Conservation (phyloP, 2,888 invertebrate genomes). For the Tinea pellionella region DNA sequence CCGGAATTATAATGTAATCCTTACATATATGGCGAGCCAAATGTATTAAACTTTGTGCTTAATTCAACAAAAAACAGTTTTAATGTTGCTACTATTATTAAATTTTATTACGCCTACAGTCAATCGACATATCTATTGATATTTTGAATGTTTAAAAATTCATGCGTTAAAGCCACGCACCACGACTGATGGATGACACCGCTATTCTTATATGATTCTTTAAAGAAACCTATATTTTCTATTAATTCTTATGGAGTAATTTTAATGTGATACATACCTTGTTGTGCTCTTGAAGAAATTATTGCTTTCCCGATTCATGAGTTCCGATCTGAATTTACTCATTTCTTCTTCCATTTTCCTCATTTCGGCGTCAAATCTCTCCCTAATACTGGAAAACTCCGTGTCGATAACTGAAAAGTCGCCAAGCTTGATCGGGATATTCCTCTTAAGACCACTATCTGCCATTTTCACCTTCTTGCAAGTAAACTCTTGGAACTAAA, state of each 20-base stretch:
- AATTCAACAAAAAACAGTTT: not conserved
- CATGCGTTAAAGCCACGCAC: not conserved
- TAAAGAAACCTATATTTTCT: not conserved
- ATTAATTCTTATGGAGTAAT: too few relatives aligned
- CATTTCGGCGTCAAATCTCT: conserved; percentile 97
- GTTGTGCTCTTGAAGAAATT: conserved; percentile 91
- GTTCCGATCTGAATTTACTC: conserved; percentile 92
- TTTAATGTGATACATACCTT: conserved; percentile 81
- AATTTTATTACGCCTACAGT: conserved; percentile 20
- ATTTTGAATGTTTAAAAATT: not conserved
- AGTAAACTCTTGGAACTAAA: conserved; percentile 53
- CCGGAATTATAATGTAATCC: conserved; percentile 42
- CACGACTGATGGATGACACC: not conserved
- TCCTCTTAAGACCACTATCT: conserved; percentile 85
- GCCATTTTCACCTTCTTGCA: conserved; percentile 73
- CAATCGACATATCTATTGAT: not conserved
- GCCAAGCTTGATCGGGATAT: conserved; percentile 93
- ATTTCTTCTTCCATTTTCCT: conserved; percentile 98
- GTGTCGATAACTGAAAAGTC: conserved; percentile 96
- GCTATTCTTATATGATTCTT: conserved; percentile 1
- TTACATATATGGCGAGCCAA: conserved; percentile 2
- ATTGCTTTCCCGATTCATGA: conserved; percentile 92
- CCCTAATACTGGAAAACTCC: conserved; percentile 95
- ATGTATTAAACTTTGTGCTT: not conserved
- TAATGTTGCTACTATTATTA: not conserved